A percentile compares a stretch with the other conserved stretches of the same genome.
phyloP scores from a whole-genome alignment of 2,113 vertebrate species.

The Erythrolamprus reginae region DNA sequence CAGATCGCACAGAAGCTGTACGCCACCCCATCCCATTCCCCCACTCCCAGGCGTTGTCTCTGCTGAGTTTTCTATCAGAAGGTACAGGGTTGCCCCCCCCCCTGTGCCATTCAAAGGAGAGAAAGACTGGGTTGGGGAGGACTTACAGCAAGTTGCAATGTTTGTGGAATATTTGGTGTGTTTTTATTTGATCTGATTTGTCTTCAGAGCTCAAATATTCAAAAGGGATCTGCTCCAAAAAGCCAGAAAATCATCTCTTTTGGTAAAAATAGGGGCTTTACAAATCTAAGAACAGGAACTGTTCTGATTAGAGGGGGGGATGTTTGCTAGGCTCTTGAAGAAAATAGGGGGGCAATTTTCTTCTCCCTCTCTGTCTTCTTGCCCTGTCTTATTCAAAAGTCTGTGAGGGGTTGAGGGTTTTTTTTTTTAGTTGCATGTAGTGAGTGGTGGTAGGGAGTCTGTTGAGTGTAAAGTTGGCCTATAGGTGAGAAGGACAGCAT shows the following conservation, averaged over 20 bases:
- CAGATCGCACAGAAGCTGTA: background rate
- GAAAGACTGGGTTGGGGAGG: background rate
- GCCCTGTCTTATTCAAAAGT: background rate
- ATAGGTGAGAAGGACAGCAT: background rate
- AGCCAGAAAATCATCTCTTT: background rate
- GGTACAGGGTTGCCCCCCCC: accelerated
- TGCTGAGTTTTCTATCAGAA: background rate
- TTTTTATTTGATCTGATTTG: background rate
- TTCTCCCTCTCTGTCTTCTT: background rate
- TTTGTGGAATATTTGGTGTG: background rate
- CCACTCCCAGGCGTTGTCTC: background rate
- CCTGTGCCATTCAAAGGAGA: background rate
- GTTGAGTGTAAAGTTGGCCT: background rate
- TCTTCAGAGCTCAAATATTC: background rate
- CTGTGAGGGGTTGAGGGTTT: background rate
- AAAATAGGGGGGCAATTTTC: background rate
- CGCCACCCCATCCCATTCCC: background rate
- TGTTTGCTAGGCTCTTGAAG: background rate
- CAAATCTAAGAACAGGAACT: background rate
- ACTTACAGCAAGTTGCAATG: background rate
- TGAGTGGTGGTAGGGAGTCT: background rate
- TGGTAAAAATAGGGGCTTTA: background rate
- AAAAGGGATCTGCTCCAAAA: background rate
- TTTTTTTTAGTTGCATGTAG: background rate
- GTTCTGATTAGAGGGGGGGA: background rate